phyloP scores from a whole-genome alignment of 37 sponge, comb jelly and placozoan genomes.

The Corticium candelabrum region DNA sequence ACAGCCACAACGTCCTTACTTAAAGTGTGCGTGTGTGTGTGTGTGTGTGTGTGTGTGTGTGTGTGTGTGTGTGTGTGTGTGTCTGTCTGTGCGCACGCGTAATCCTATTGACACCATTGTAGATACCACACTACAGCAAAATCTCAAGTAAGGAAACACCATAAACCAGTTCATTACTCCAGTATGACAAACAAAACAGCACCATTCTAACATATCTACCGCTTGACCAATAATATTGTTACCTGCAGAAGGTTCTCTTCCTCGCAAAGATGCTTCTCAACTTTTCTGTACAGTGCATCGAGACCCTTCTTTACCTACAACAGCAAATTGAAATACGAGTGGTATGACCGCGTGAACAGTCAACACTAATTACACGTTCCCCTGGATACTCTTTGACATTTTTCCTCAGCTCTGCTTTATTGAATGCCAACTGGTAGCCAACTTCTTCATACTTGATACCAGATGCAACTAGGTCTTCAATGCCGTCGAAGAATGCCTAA shows the following conservation, averaged over 20 bases:
- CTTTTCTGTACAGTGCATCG: slow-evolving; percentile 68
- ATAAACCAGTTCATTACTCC: too few species aligned
- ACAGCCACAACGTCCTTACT: slow-evolving; percentile 44
- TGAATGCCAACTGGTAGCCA: slow-evolving; percentile 67
- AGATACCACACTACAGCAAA: background rate
- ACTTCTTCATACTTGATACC: slow-evolving; percentile 80
- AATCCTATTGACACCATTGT: background rate
- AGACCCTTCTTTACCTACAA: slow-evolving; percentile 78
- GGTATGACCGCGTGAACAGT: background rate
- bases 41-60: too few species aligned
- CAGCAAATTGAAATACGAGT: background rate
- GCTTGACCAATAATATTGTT: too few species aligned
- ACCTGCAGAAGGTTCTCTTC: slow-evolving; percentile 60
- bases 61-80: too few species aligned
- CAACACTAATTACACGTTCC: slow-evolving; percentile 47
- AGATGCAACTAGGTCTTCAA: slow-evolving; percentile 48
- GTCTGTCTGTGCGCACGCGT: too few species aligned
- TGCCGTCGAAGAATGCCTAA: slow-evolving; percentile 85
- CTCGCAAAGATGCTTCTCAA: slow-evolving; percentile 83
- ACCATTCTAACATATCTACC: too few species aligned
- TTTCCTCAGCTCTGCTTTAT: slow-evolving; percentile 53
- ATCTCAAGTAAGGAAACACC: too few species aligned
- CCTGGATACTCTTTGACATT: slow-evolving; percentile 79
- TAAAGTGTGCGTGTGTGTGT: slow-evolving; percentile 71
- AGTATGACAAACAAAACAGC: too few species aligned